Conservation (phyloP, 2,888 invertebrate genomes). For the Sarcophaga caerulescens region DNA sequence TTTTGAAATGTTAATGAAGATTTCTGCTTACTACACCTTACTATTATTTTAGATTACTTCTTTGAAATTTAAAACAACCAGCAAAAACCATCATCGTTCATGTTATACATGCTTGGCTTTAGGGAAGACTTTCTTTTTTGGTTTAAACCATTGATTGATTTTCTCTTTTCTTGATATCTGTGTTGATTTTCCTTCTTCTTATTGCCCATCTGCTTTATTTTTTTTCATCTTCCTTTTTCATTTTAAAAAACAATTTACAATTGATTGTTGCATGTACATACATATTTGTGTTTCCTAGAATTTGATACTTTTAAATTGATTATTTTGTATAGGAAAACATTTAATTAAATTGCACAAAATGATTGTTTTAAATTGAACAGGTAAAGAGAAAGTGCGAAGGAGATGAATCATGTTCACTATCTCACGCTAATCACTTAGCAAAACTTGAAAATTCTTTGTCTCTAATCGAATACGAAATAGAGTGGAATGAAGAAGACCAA, state of each 20-base stretch:
- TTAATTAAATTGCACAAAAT: constrained; percentile 51
- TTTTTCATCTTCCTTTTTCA: background rate
- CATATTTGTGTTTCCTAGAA: background rate
- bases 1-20: too few relatives aligned
- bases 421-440: too few relatives aligned
- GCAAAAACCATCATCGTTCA: too few relatives aligned
- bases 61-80: too few relatives aligned
- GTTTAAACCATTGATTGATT: background rate
- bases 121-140: too few relatives aligned
- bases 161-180: background rate
- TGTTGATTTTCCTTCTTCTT: background rate
- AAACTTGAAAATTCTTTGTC: too few relatives aligned
- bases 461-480: too few relatives aligned
- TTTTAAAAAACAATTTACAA: constrained; percentile 29
- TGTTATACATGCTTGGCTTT: too few relatives aligned
- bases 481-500: too few relatives aligned
- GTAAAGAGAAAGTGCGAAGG: background rate
- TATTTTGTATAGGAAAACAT: constrained; percentile 33
- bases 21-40: too few relatives aligned
- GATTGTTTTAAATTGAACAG: constrained; percentile 26
- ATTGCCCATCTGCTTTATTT: background rate
- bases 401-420: background rate
- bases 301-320: constrained; percentile 47
- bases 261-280: constrained; percentile 19
- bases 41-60: too few relatives aligned